These are phyloP conservation scores for Dermatemys mawii DNA, from an alignment of 2,113 vertebrate species.

Conservation along the genomic window DNA sequence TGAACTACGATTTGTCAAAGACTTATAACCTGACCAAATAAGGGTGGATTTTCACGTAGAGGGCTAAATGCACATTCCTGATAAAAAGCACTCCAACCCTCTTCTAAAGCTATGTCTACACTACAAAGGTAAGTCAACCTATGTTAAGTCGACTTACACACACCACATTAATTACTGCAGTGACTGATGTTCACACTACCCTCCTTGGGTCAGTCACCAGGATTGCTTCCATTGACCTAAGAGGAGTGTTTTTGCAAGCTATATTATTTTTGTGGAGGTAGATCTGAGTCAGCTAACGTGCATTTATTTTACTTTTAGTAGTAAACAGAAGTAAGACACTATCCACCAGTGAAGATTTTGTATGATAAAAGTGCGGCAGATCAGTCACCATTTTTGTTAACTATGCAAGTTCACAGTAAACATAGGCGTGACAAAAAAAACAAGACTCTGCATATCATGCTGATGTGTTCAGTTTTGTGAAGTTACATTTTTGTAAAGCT, in stretches of 20 bases:
- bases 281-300: too few relatives aligned
- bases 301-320: accelerated
- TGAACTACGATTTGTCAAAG: neutral
- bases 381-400: neutral
- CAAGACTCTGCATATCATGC: neutral
- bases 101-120: too few relatives aligned
- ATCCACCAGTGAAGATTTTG: neutral
- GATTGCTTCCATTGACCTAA: too few relatives aligned
- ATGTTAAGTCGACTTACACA: too few relatives aligned
- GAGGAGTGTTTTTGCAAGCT: constrained; percentile 49
- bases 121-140: too few relatives aligned
- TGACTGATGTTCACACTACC: too few relatives aligned
- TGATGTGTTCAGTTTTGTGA: too few relatives aligned
- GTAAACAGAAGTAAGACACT: neutral
- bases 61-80: neutral
- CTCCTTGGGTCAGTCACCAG: too few relatives aligned
- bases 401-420: neutral
- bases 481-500: too few relatives aligned
- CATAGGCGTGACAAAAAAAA: neutral
- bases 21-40: neutral
- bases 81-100: neutral
- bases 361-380: neutral
- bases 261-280: constrained; percentile 21
- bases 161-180: too few relatives aligned
- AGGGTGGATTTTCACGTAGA: neutral